phyloP scores from a whole-genome alignment of 2,888 invertebrate genomes.

The Torymus tubicola region DNA sequence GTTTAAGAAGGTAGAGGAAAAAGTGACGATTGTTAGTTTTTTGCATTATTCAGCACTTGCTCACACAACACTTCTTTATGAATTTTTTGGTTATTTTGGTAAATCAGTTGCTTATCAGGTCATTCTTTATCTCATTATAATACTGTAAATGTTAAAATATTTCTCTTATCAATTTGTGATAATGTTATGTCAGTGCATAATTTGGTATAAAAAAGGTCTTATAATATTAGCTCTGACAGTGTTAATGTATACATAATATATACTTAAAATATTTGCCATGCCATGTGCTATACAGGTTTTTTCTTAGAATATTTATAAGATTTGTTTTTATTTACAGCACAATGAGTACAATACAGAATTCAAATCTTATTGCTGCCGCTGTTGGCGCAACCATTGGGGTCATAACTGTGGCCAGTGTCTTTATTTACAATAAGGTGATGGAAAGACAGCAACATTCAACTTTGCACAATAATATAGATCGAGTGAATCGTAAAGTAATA shows the following conservation, averaged over 20 bases:
- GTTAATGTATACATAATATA: no score
- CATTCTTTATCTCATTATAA: background rate
- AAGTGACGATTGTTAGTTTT: no score
- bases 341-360: constrained; percentile 68
- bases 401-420: constrained; percentile 69
- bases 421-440: constrained; percentile 69
- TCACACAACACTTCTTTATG: no score
- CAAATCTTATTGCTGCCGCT: constrained; percentile 69
- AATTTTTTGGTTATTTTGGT: no score
- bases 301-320: background rate
- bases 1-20: no score
- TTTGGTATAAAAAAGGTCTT: no score
- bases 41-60: no score
- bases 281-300: no score
- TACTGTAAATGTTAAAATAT: background rate
- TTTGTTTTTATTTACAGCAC: constrained; percentile 54
- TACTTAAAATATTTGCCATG: no score
- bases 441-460: constrained; percentile 63
- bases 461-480: constrained; percentile 66
- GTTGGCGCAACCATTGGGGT: constrained; percentile 72
- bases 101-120: background rate
- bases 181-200: no score
- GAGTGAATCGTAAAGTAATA: constrained; percentile 67
- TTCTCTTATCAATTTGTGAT: background rate
- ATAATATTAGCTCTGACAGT: no score